These are phyloP conservation scores for Lampropteryx suffumata DNA, from an alignment of 2,888 invertebrate genomes.

Conservation along the genomic window DNA sequence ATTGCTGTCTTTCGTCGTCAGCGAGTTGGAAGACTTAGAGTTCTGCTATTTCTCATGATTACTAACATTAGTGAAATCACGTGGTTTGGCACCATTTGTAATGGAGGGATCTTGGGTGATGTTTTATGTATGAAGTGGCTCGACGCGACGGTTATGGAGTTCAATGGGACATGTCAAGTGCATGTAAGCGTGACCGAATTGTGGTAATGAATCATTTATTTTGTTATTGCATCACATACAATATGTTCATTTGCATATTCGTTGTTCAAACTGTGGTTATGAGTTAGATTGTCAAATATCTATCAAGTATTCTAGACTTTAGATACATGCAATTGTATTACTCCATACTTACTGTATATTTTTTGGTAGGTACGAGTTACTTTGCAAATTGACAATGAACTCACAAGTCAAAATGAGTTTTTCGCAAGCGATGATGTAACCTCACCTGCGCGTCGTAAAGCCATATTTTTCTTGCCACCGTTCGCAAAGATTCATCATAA, in stretches of 20 bases:
- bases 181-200: conserved; percentile 47
- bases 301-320: neutral
- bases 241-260: conserved; percentile 21
- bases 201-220: conserved; percentile 29
- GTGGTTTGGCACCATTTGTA: conserved; percentile 27
- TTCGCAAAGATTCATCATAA: conserved; percentile 11
- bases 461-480: conserved; percentile 9
- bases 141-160: conserved; percentile 47
- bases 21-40: conserved; percentile 17
- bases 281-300: neutral
- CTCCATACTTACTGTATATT: too few species aligned
- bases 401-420: neutral
- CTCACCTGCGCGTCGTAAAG: conserved; percentile 5
- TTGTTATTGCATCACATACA: conserved; percentile 27
- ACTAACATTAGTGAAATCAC: conserved; percentile 17
- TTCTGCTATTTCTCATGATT: conserved; percentile 27
- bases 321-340: too few species aligned
- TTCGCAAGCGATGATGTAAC: conserved; percentile 12
- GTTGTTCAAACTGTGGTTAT: conserved; percentile 7
- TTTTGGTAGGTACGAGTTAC: too few species aligned
- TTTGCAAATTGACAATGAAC: neutral
- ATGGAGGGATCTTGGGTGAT: conserved; percentile 38
- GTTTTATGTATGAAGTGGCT: conserved; percentile 57
- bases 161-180: conserved; percentile 47
- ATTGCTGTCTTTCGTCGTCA: conserved; percentile 38